Base-by-base conservation (phyloP, 1,140 invertebrate genomes). In the Eumeta japonica region DNA sequence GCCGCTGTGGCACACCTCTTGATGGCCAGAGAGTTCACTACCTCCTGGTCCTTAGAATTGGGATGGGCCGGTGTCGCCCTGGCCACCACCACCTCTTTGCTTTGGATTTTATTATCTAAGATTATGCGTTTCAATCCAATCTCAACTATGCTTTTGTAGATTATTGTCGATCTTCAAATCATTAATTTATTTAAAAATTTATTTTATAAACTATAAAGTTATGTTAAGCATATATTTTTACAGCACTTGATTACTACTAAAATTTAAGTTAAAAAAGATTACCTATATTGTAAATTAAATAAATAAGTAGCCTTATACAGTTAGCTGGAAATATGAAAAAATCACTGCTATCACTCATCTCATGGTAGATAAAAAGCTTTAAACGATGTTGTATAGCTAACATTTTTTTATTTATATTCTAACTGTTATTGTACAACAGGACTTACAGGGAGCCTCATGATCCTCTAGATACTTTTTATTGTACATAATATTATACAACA, bases 101-200 rank as follows among this genome's bases (percentile, higher is more conserved):
- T 92, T 2, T 94, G 91, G 91, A 90, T 92, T 29, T 70, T 92
- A 20, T 77, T 93, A 10, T 90, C 89, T 10, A 92, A 92, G 70
- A 88, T 92, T 43, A 91, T 92, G 89, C 79, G 90, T 49, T 92
- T 91, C 64, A 90, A 87, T 66, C 88, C 88, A 3, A 83, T 89
- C 54, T 82, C 83, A 1, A 79, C 82, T 30, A 82, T 87, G 77
- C 79, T 87, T 48, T 79, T 84, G 74, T 84, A 81, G 55, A 7
- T 24, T 24, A 7, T n/a, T 24, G 5, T 24, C 5, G n/a, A n/a
- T 24, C 5, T 24, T 7, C n/a, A 24, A 24, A 24, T 7, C n/a
- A n/a, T 24, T 24, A 7, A n/a, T 5, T 24, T 24, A 24, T 24
- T 24, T 24, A 7, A 24, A 24, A 24, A 24, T 24, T 24, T 24